Evolutionary conservation across 2,113 vertebrate genomes (phyloP), one percentile per base, ranked within the genome.

Genomic region (Odocoileus virginianus): DNA sequence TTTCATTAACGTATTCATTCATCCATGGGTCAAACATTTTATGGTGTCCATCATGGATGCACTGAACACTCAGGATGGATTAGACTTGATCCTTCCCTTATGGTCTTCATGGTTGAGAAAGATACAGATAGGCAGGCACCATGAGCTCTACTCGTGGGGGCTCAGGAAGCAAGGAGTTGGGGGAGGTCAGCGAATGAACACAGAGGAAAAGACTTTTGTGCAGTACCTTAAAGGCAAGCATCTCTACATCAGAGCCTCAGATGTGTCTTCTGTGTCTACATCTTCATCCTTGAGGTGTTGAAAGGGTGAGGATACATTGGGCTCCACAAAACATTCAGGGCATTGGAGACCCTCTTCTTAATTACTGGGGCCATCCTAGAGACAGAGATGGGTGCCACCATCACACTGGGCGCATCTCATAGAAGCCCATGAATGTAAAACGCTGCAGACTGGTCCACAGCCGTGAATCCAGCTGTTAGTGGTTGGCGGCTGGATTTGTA

Each of bases 131-230:
- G 43, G 25, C 21, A 50, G 33, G 4, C 8, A 71, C 78, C 16
- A 7, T 0, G 2, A 61, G 27, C 61, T 55, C 10, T 9, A 9
- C 4, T 2, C 1, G 2, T 16, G 33, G 17, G 4, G 10, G 2
- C 13, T 58, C 4, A 1, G n/a, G 15, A 50, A 74, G 30, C 3
- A 5, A 47, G 14, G 55, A 40, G 19, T 52, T 55, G 27, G 21
- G 60, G 67, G 57, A 36, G 52, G 52, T 17, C 89, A 6, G 10
- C 9, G 74, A 36, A 14, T 7, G 17, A 47, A 83, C 45, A 23
- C 28, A 60, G 40, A 81, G 67, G 54, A 47, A 50, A 14, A 85
- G 90, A 87, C 43, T 19, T 57, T 2, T 23, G 25, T n/a, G 33
- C 12, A n/a, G 64, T 36, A 33, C 30, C 81, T 64, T 50, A 57